Percentiles rank a stretch among this genome's conserved stretches.
These are phyloP conservation scores for Cladopsammia gracilis DNA, from an alignment of 64 coral and sea anemone species.

Conservation along the genomic window DNA sequence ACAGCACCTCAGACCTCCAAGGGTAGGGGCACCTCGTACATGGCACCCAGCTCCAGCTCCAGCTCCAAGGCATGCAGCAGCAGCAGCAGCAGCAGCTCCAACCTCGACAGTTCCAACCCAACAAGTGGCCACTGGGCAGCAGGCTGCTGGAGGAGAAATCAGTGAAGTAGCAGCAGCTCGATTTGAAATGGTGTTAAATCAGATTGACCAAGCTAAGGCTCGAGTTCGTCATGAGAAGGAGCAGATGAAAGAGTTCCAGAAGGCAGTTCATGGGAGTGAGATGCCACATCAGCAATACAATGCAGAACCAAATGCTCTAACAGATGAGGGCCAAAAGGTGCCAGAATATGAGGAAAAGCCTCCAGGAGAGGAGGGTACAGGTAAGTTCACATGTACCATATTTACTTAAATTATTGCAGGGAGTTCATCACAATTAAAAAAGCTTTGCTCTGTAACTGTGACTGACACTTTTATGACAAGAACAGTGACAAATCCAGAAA, in stretches of 20 bases:
- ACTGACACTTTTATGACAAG: neutral
- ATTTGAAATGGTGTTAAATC: constrained; percentile 95
- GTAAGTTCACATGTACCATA: neutral
- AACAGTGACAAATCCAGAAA: too few species aligned
- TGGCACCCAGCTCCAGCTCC: neutral
- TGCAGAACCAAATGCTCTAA: constrained; percentile 52
- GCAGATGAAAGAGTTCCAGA: constrained; percentile 13
- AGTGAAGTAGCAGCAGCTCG: constrained; percentile 64
- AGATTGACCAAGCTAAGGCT: constrained; percentile 81
- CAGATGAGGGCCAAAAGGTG: constrained; percentile 40
- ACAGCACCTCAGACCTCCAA: neutral
- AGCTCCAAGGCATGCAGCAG: neutral
- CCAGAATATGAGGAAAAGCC: constrained; percentile 65
- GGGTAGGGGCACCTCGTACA: neutral
- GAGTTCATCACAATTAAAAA: neutral
- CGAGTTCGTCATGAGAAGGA: constrained; percentile 46
- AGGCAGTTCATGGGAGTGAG: neutral
- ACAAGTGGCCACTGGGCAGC: constrained; percentile 18
- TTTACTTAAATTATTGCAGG: too few species aligned
- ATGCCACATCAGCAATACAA: neutral
- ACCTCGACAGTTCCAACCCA: neutral
- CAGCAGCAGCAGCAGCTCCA: neutral
- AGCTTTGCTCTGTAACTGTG: neutral
- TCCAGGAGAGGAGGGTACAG: constrained; percentile 81
- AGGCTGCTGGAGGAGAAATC: constrained; percentile 14